phyloP scores from a whole-genome alignment of 2,113 vertebrate species.

The Aleadryas rufinucha region DNA sequence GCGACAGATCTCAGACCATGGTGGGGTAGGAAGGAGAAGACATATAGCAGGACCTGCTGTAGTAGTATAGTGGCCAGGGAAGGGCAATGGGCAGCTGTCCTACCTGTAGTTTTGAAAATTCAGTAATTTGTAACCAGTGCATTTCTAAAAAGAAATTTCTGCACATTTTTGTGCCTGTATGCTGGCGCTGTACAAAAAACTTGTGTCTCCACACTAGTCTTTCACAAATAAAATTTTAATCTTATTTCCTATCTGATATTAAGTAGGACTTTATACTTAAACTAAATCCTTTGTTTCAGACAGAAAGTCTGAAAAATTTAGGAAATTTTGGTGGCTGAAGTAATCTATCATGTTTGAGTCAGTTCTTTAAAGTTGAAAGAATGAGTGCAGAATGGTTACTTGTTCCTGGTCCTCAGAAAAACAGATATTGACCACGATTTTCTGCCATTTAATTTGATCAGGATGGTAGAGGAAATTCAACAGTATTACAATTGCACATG shows the following conservation, averaged over 20 bases:
- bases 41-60: background rate
- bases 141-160: background rate
- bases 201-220: background rate
- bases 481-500: background rate
- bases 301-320: background rate
- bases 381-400: background rate
- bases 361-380: background rate
- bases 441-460: background rate
- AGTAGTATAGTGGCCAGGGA: background rate
- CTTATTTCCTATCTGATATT: background rate
- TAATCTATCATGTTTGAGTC: background rate
- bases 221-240: background rate
- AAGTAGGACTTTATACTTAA: background rate
- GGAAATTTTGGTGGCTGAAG: background rate
- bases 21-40: background rate
- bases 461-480: background rate
- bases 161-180: background rate
- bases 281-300: background rate
- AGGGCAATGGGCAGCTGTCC: background rate
- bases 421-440: background rate
- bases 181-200: accelerated
- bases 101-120: background rate
- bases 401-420: background rate
- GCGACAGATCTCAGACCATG: accelerated
- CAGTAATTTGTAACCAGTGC: background rate